These are phyloP conservation scores for Cecidostiba fungosa DNA, from an alignment of 2,888 invertebrate genomes.

Conservation along the genomic window DNA sequence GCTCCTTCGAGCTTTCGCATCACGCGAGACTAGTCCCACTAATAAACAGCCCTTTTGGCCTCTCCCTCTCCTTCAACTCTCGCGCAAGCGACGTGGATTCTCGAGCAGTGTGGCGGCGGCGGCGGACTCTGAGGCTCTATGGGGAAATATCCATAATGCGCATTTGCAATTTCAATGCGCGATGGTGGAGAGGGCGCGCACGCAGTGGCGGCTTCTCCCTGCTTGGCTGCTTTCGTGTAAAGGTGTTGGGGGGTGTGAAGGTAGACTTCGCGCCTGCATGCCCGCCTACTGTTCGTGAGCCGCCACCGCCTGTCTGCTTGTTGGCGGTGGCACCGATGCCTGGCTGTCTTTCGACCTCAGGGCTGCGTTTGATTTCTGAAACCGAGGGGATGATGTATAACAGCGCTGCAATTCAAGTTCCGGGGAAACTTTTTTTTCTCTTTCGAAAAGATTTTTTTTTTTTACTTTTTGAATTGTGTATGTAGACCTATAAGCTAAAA, in stretches of 20 bases:
- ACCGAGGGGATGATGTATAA: background rate
- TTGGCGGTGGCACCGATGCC: background rate
- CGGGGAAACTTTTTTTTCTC: no score
- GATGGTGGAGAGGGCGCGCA: slow-evolving; percentile 67
- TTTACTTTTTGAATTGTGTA: no score
- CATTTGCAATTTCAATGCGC: slow-evolving; percentile 80
- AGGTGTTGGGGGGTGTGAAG: background rate
- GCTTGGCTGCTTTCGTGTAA: background rate
- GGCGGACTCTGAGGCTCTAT: slow-evolving; percentile 71
- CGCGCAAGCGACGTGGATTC: slow-evolving; percentile 38
- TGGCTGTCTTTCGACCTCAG: background rate
- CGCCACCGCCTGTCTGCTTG: background rate
- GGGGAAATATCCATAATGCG: slow-evolving; percentile 80
- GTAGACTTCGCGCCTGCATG: background rate
- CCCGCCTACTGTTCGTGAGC: background rate
- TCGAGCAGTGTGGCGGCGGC: slow-evolving; percentile 41
- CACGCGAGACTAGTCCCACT: slow-evolving; percentile 11
- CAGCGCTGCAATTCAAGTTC: background rate
- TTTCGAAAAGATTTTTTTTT: no score
- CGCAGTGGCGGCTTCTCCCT: slow-evolving; percentile 67
- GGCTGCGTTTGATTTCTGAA: slow-evolving; percentile 12
- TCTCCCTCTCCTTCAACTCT: background rate
- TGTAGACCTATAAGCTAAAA: no score
- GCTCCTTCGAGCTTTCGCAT: slow-evolving; percentile 7
- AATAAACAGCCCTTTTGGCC: slow-evolving; percentile 44